Evolutionary conservation across 1,140 invertebrate species (phyloP), one percentile per base, ranked within the genome.

Genomic region (Cydia strobilella): DNA sequence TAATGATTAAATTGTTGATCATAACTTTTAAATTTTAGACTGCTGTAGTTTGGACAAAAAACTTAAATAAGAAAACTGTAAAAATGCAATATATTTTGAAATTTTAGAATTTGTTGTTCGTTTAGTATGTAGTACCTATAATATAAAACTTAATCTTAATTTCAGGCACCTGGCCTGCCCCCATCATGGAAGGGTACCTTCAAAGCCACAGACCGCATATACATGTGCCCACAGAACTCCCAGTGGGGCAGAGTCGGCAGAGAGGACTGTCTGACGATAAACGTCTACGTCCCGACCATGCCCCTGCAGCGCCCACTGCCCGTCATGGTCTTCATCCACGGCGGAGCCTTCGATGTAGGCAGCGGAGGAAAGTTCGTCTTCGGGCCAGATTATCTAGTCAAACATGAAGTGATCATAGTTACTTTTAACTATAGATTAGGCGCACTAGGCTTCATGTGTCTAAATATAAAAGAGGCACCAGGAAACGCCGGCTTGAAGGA

Each of bases 351-450:
- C 84, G 88, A 93, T 3, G 13, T 85, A 9, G 95, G 95, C n/a
- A 93, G 93, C 54, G 94, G 93, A 3, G 92, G 94, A 25, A 93
- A 94, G 76, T 79, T 90, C 10, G 9, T 94, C 0, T 95, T 93
- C 69, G 93, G 94, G 48, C 93, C 95, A 79, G 93, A 96, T 82
- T 96, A 94, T 80, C 82, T 96, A 5, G 83, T 96, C n/a, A 94
- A 95, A 71, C 93, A 95, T 31, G 94, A 95, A 72, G 93, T 96
- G 1, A 94, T 96, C 54, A 63, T 96, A 15, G 95, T 96, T 1
- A 95, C 95, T 5, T 92, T 96, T 31, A 96, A 96, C 83, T 96
- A 95, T 79, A 93, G 96, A 80, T 84, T 96, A 39, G 95, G 95
- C 25, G 90, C 93, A 31, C 86, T 95, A 73, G 96, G 96, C 42